phyloP scores from a whole-genome alignment of 1,140 invertebrate genomes.

The Samia ricini region DNA sequence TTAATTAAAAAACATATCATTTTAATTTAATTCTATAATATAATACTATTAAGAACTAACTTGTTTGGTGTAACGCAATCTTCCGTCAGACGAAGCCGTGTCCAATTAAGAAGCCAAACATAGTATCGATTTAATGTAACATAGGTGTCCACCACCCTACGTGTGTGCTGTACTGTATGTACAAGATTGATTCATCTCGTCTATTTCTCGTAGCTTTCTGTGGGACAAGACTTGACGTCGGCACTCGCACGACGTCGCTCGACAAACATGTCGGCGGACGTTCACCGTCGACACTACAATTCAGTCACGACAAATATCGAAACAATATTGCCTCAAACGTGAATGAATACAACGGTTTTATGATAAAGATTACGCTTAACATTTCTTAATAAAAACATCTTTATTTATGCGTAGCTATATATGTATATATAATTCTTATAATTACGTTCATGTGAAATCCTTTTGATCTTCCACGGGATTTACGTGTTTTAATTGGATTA shows the following conservation, averaged over 20 bases:
- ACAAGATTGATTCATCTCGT: conserved; percentile 61
- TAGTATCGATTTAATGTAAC: conserved; percentile 62
- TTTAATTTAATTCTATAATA: too few species aligned
- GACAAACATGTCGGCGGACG: conserved; percentile 27
- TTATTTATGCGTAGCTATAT: too few species aligned
- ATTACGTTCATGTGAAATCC: too few species aligned
- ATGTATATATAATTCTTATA: too few species aligned
- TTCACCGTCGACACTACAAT: too few species aligned
- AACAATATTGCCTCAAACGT: conserved; percentile 22
- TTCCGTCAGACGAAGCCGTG: too few species aligned
- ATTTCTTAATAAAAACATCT: neutral
- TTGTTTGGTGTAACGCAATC: too few species aligned
- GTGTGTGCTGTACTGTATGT: too few species aligned
- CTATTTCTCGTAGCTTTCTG: conserved; percentile 55
- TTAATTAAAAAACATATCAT: too few species aligned
- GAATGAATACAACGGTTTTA: conserved; percentile 2
- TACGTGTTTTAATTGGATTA: too few species aligned
- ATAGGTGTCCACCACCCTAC: conserved; percentile 39
- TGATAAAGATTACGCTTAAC: conserved; percentile 1
- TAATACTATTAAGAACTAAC: too few species aligned
- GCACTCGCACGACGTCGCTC: conserved; percentile 19
- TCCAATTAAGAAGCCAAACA: conserved; percentile 61
- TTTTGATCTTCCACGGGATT: too few species aligned
- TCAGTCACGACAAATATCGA: conserved; percentile 42
- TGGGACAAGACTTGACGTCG: conserved; percentile 41